phyloP scores from a whole-genome alignment of 1,140 invertebrate species.

The Ostrea denselamellosa region DNA sequence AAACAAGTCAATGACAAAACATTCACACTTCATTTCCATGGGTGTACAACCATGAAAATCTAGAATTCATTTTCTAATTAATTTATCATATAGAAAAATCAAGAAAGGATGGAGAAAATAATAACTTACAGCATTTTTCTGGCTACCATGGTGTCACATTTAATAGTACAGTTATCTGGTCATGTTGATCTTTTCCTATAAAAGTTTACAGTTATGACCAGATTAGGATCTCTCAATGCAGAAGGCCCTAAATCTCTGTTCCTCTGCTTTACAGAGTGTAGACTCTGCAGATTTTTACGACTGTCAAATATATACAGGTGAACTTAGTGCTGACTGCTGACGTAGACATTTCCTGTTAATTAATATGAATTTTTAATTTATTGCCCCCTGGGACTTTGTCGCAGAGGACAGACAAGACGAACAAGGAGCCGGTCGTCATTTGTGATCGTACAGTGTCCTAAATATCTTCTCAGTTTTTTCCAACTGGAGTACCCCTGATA shows the following conservation, averaged over 20 bases:
- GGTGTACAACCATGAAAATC: not conserved
- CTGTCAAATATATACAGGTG: slow-evolving; percentile 7
- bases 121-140: not conserved
- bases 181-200: not conserved
- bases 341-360: slow-evolving; percentile 24
- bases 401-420: slow-evolving; percentile 4
- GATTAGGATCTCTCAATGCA: not conserved
- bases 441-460: not conserved
- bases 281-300: not conserved
- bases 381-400: not conserved
- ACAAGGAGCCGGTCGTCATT: not conserved
- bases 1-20: not conserved
- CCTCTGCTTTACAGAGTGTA: not conserved
- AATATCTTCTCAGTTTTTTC: not conserved
- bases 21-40: too few species aligned
- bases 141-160: not conserved
- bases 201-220: not conserved
- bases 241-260: not conserved
- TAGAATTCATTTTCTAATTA: not conserved
- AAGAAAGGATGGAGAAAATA: not conserved
- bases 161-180: not conserved
- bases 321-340: not conserved
- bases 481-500: not conserved
- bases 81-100: not conserved
- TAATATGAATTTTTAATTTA: slow-evolving; percentile 40